A percentile compares a stretch with the other conserved stretches of the same genome.
Evolutionary conservation across 2,888 invertebrate species (phyloP).

Genomic region (Cosmia pyralina): DNA sequence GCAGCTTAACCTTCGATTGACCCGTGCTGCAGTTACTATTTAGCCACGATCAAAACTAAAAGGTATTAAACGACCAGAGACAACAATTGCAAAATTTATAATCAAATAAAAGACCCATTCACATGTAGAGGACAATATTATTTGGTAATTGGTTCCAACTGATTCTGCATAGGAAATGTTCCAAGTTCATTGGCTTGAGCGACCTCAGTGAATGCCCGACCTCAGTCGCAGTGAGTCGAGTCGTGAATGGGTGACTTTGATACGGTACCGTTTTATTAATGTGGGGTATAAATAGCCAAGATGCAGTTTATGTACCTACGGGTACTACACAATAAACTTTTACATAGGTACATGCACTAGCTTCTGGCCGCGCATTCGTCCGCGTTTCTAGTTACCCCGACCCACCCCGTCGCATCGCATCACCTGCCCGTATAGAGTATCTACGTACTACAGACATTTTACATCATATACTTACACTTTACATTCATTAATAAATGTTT

Average conservation of each 20-base stretch:
- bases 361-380: too few species aligned
- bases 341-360: too few species aligned
- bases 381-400: too few species aligned
- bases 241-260: conserved; percentile 41
- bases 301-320: neutral
- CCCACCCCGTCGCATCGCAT: too few species aligned
- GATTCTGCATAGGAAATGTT: conserved; percentile 49
- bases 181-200: conserved; percentile 54
- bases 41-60: conserved; percentile 13
- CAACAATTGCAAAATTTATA: conserved; percentile 72
- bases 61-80: conserved; percentile 21
- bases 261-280: conserved; percentile 38
- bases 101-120: conserved; percentile 61
- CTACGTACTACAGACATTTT: too few species aligned
- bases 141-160: conserved; percentile 55
- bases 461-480: too few species aligned
- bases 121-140: conserved; percentile 56
- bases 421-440: too few species aligned
- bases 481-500: too few species aligned
- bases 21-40: neutral
- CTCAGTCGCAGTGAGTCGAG: conserved; percentile 23
- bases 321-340: neutral
- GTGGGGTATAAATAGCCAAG: conserved; percentile 38
- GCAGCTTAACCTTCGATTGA: neutral
- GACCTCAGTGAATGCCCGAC: conserved; percentile 57